Base-by-base conservation (phyloP, 2,888 invertebrate species). In the Coelinius sp. region DNA sequence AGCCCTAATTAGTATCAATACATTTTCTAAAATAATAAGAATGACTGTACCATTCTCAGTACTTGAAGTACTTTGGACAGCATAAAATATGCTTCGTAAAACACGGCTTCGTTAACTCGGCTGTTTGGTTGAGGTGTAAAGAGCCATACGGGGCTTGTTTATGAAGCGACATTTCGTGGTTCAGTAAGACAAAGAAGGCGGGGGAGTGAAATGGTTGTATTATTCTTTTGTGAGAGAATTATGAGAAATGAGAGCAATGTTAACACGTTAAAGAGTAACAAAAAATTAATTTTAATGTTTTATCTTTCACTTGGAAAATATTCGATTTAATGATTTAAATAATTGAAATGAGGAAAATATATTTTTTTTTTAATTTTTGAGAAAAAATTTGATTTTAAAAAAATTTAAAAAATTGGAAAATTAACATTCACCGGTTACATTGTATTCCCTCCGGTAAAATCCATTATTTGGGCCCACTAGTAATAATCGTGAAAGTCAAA, bases 401-500 rank as follows among this genome's bases (percentile, higher is more conserved):
- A n/a, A n/a, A n/a, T n/a, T n/a, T n/a, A n/a, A n/a, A n/a, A n/a
- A n/a, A n/a, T n/a, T n/a, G n/a, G n/a, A 84, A 86, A 86, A 86
- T 85, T 86, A 86, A 85, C 85, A 84, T 79, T 74, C 59, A 44
- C 71, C 68, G 44, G 38, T 71, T 67, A 70, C 24, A 71, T 22
- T 12, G 22, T 62, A 67, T 44, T 22, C 70, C 66, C 70, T 41
- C 22, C 64, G 68, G 72, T 31, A 56, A 64, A 72, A 24, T 8
- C 53, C 46, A 49, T 49, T 31, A 59, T 35, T 27, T 22, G 56
- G 65, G 59, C 27, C 35, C 44, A 52, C 67, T 63, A 74, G 83
- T 85, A 86, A 87, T 87, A 87, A 87, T 87, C 86, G 86, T 87
- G 85, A 86, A 87, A 84, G 86, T 86, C 83, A 85, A 87, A 87